Evolutionary conservation across 2,888 invertebrate species (phyloP), one percentile per base, ranked within the genome.

Genomic region (Drosophila falleni): DNA sequence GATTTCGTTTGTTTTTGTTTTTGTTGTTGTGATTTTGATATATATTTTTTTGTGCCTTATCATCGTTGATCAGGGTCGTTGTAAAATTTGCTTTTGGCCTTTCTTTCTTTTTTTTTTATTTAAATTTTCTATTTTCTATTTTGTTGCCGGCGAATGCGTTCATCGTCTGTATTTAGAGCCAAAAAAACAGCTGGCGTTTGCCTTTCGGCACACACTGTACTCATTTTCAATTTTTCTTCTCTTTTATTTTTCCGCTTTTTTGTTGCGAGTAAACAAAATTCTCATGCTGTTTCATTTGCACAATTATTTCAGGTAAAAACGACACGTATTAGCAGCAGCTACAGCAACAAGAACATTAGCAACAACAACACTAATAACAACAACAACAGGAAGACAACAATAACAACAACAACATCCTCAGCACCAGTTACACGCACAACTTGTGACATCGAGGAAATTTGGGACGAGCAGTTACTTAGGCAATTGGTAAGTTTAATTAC

Each of bases 401-500:
- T 63, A 71, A 53, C 53, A 91, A 86, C 53, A 72, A 0, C 75
- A 78, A 53, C 81, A 90, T 92, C 93, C 90, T 92, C 92, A 86
- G 85, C 92, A 92, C 93, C 90, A 93, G 92, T 93, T 93, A 91
- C 92, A 91, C 89, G 93, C 90, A 93, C 93, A 92, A 93, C 93
- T 91, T 93, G 94, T 91, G 95, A 95, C 92, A 93, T 96, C 86
- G 95, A 96, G 91, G 95, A 95, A 92, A 95, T 96, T 93, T 96
- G 95, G 95, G 96, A 96, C 95, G 96, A 96, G 91, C 94, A 95
- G 87, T 94, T 95, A 71, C 94, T 96, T 70, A 94, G 95, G 91
- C 93, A 95, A 93, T 94, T 96, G 93, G 96, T 96, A 91, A 95
- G 94, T 42, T 44, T 1, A 5, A n/a, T 3, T 13, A 13, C 0